Base-by-base conservation (phyloP, 2,113 vertebrate genomes). In the Chaetodon trifascialis region DNA sequence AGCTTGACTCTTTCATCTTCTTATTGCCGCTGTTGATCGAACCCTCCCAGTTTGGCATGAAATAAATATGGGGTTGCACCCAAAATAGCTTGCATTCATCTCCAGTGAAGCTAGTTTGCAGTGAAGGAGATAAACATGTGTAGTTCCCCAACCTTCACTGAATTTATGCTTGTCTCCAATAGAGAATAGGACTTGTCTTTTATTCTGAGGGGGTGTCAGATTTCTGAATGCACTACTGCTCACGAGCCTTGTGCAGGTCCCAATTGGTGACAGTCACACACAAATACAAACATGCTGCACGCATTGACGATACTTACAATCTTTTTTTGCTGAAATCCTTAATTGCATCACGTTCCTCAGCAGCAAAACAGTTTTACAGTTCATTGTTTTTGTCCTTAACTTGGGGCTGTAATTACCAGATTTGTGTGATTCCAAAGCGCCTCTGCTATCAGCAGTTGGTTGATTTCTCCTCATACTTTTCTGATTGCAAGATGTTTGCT, bases 171-270 rank as follows among this genome's bases (percentile, higher is more conserved):
- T 7, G 9, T 47, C 69, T 83, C 62, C 66, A 73, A 34, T 68
- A 75, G 67, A 85, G 85, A 88, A 80, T 38, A 74, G 78, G 60
- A 49, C 70, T 76, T 71, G 75, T 87, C 79, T 88, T 73, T 86
- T 80, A 81, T 82, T 88, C 49, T 76, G 87, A 79, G 36, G 38
- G 40, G 34, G 58, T 89, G 90, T 84, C 89, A 85, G 46, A 80
- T 88, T 84, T 84, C 84, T 84, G 82, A 86, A 87, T 65, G 89
- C 84, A 80, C 85, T 58, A 38, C 70, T 85, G 86, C 79, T 86
- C 83, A 66, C 34, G 25, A 64, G 62, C 58, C 63, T 71, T 69
- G 64, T 69, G 83, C 76, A 49, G 80, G 59, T 82, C 78, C 78
- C 85, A 76, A 40, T 66, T 64, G 89, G 70, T 83, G 84, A 84